phyloP scores from a whole-genome alignment of 2,113 vertebrate species.

The Actenoides hombroni region DNA sequence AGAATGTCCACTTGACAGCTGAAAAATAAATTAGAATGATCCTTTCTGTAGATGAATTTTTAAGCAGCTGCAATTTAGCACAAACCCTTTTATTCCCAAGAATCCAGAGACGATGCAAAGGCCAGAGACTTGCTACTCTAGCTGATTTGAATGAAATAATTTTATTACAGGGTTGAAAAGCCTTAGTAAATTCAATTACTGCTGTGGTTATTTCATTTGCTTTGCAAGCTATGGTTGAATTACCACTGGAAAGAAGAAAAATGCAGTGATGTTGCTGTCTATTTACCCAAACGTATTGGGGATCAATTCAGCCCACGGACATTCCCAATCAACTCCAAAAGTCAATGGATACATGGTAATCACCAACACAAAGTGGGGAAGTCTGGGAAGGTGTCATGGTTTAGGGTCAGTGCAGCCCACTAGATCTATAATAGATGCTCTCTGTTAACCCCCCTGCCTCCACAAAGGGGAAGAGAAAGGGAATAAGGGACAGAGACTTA shows the following conservation, averaged over 20 bases:
- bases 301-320: background rate
- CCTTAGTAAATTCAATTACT: conserved; percentile 37
- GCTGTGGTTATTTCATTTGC: conserved; percentile 8
- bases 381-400: background rate
- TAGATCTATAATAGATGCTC: too few relatives aligned
- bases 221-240: conserved; percentile 7
- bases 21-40: background rate
- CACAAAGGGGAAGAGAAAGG: too few relatives aligned
- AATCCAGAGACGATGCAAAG: background rate
- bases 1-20: background rate
- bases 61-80: background rate
- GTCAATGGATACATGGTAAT: background rate
- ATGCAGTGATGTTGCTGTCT: background rate
- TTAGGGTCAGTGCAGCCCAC: too few relatives aligned
- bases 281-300: background rate
- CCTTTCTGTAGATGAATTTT: background rate
- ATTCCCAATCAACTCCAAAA: background rate
- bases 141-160: conserved; percentile 8
- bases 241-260: background rate
- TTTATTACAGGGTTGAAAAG: conserved; percentile 16
- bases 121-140: background rate
- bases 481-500: too few relatives aligned
- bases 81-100: background rate
- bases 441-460: too few relatives aligned
- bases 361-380: background rate